Evolutionary conservation across 2,797 vertebrate genomes (phyloP), one percentile per base, ranked within the genome.

Genomic region (Gymnocypris eckloni): DNA sequence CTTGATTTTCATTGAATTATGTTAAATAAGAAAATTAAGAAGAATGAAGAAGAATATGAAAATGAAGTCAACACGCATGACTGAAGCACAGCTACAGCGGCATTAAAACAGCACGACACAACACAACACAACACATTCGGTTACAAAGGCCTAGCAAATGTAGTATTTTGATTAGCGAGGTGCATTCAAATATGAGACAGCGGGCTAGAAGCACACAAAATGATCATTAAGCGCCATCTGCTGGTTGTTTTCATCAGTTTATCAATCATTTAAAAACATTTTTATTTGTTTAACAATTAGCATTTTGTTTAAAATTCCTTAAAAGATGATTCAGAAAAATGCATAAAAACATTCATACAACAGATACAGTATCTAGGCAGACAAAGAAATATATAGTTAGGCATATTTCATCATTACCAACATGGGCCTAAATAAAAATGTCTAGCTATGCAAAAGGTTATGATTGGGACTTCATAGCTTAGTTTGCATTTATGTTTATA

Each of bases 211-310:
- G 15, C 22, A 18, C 25, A 37, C 9, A 39, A 77, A n/a, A 56
- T 80, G 37, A 48, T 64, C 76, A 37, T 67, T 25, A 2, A 67
- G 78, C 72, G 81, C 81, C 56, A 28, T 79, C 88, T 89, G 84
- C 56, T 89, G 88, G 43, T 33, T 16, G 3, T n/a, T 12, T 54
- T 43, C 18, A 71, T 22, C 8, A 75, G 45, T 50, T 28, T 18
- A 11, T 0, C 28, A 4, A 39, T 56, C 0, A 39, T 15, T 56
- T n/a, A 22, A 77, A 77, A 77, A 39, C 4, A 25, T 28, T 16
- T 37, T 18, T 33, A 66, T 16, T 66, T 7, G 28, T 67, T 67
- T 18, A 67, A 67, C 56, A n/a, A n/a, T 59, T 59, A 4, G 64
- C 37, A 70, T 11, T 70, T 70, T 41, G 18, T 7, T 67, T 67